Percentiles rank a stretch among this genome's conserved stretches.
Conservation (phyloP, 2,888 invertebrate species). For the Drosophila incognita region DNA sequence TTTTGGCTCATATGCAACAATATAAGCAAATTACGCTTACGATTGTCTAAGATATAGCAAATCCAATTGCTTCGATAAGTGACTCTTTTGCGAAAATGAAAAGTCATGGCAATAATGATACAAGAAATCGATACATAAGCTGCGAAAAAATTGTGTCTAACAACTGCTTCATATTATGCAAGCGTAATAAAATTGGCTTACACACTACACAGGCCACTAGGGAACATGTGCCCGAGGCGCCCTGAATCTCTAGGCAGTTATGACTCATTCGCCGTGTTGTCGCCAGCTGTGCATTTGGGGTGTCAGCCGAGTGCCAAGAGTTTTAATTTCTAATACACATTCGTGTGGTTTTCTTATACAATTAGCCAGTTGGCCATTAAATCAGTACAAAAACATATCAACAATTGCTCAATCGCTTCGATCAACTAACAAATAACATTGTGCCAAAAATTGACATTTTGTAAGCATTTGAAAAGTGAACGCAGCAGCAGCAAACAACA, state of each 20-base stretch:
- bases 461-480: conserved; percentile 73
- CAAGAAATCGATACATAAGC: conserved; percentile 24
- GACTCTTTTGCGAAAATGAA: conserved; percentile 38
- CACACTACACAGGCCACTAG: conserved; percentile 17
- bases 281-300: conserved; percentile 61
- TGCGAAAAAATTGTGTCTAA: conserved; percentile 17
- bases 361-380: conserved; percentile 57
- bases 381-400: conserved; percentile 54
- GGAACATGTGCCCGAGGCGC: conserved; percentile 37
- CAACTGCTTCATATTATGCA: conserved; percentile 37
- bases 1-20: conserved; percentile 46
- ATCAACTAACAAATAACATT: conserved; percentile 74
- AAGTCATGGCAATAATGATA: conserved; percentile 57
- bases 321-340: conserved; percentile 53
- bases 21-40: conserved; percentile 60
- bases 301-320: conserved; percentile 56
- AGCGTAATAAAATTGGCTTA: conserved; percentile 36
- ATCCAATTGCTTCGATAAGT: conserved; percentile 60
- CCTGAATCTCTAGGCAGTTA: conserved; percentile 19
- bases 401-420: conserved; percentile 71
- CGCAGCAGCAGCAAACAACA: conserved; percentile 45
- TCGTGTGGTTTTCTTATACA: conserved; percentile 48
- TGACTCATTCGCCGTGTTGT: conserved; percentile 57
- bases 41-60: conserved; percentile 58
- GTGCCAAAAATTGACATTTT: conserved; percentile 73